Evolutionary conservation across 1,140 invertebrate species (phyloP).

Genomic region (Venustaconcha ellipsiformis): DNA sequence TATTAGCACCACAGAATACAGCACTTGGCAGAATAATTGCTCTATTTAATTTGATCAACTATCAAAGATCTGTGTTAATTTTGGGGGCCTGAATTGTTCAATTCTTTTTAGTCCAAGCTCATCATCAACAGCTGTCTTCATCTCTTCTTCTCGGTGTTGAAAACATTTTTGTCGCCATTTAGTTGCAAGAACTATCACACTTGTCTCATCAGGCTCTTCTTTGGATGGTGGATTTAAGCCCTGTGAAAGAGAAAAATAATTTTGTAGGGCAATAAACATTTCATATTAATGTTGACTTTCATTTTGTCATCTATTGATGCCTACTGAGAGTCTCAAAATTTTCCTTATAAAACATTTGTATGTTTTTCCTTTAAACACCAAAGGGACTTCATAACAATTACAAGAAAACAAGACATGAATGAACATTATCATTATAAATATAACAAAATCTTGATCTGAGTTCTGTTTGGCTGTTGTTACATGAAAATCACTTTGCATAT

Average conservation of each 20-base stretch:
- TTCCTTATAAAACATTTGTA: no score
- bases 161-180: constrained; percentile 18
- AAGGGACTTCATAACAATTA: no score
- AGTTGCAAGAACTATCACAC: constrained; percentile 12
- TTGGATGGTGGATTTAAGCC: neutral
- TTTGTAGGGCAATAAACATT: neutral
- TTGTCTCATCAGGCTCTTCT: neutral
- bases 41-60: no score
- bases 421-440: no score
- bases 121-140: constrained; percentile 1
- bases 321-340: neutral
- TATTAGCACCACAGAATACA: no score
- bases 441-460: no score
- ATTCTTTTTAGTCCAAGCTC: constrained; percentile 19
- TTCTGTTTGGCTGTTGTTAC: no score
- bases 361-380: no score
- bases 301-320: neutral
- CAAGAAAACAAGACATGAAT: no score
- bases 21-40: no score
- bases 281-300: neutral
- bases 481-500: no score
- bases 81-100: constrained; percentile 12
- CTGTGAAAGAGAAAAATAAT: neutral
- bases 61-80: constrained; percentile 23
- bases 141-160: constrained; percentile 6